Base-by-base conservation (phyloP, 2,797 vertebrate species). In the Phaenicophaeus curvirostris region DNA sequence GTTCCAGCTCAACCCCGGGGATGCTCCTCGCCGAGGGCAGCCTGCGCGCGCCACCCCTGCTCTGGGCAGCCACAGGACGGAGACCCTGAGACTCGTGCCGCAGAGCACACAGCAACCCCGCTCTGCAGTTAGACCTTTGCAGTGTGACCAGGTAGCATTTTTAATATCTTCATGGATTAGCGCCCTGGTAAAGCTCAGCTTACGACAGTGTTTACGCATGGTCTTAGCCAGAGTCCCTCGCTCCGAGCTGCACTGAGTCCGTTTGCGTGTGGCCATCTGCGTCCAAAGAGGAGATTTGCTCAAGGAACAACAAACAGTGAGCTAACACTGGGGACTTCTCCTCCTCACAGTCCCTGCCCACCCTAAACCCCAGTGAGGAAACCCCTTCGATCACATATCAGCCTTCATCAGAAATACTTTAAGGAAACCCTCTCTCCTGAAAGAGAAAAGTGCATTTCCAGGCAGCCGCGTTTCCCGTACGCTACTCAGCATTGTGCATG, bases 401-500 rank as follows among this genome's bases (percentile, higher is more conserved):
- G 48, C 48, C 57, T 63, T 28, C 28, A 11, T 0, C 33, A 67
- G 24, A 48, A 46, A 62, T n/a, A 3, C 41, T 69, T n/a, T 2
- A n/a, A 42, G 61, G 53, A 63, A 85, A 81, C 9, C 27, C 27
- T 51, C 41, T 37, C 41, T 31, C 21, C 24, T 66, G 33, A 31
- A 27, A n/a, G 42, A 9, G 13, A 39, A 80, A 85, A 54, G 4
- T 1, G 4, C 24, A 8, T 57, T 82, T 85, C 48, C 50, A 41
- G 23, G 21, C 23, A 44, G 27, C 6, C 14, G 8, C 1, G 0
- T 41, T 48, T 35, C 37, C 50, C 7, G 0, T 2, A 3, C 5
- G 0, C 7, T 2, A 31, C 66, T 54, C 42, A 39, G 53, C 27
- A 24, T 17, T 0, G 3, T 4, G 5, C 27, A 9, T 3, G 4